phyloP scores from a whole-genome alignment of 2,888 invertebrate genomes.

The Tupiocoris notatus region DNA sequence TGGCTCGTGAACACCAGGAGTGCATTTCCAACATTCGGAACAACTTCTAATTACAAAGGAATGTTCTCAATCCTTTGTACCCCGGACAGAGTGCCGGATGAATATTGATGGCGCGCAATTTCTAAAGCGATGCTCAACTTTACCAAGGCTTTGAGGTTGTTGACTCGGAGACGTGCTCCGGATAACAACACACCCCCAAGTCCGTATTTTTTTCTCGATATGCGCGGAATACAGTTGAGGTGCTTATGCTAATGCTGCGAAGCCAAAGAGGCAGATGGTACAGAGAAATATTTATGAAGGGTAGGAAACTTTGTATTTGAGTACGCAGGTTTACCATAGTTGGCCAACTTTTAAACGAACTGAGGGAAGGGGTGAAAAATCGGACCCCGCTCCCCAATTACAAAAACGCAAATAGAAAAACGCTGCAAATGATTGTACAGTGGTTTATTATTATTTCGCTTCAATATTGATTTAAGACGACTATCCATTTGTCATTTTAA shows the following conservation, averaged over 20 bases:
- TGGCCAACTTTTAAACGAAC: too few species aligned
- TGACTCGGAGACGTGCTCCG: background rate
- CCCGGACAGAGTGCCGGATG: background rate
- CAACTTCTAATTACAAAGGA: background rate
- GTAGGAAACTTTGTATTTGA: background rate
- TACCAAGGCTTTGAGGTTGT: background rate
- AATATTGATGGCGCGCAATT: background rate
- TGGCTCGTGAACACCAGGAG: background rate
- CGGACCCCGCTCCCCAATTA: too few species aligned
- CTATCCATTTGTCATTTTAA: too few species aligned
- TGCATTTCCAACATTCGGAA: background rate
- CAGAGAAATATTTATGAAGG: background rate
- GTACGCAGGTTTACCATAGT: too few species aligned
- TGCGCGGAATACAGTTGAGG: background rate
- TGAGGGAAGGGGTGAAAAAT: too few species aligned
- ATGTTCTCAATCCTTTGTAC: background rate
- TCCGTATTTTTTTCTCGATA: background rate
- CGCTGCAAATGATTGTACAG: too few species aligned
- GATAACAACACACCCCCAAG: background rate
- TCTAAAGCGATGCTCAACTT: background rate
- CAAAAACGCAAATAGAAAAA: too few species aligned
- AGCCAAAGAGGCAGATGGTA: background rate
- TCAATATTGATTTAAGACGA: too few species aligned
- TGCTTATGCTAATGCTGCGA: background rate
- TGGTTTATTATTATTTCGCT: too few species aligned